A percentile compares a stretch with the other conserved stretches of the same genome.
phyloP scores from a whole-genome alignment of 2,113 vertebrate genomes.

The Eleginops maclovinus region DNA sequence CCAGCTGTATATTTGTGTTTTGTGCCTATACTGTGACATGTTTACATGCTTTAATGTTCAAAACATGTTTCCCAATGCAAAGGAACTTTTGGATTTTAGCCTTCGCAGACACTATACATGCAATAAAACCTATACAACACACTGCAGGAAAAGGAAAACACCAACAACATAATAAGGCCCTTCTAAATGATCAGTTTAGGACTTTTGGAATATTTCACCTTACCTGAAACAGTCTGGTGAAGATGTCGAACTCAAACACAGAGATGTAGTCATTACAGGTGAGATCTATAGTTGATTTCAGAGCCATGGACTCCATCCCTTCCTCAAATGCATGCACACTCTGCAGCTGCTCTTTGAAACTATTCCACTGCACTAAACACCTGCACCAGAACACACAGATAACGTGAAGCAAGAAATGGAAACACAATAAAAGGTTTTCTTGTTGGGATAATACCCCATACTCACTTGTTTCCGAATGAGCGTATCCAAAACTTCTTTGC shows the following conservation, averaged over 20 bases:
- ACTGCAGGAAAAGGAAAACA: too few relatives aligned
- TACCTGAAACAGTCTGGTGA: slow-evolving; percentile 92
- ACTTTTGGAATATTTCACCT: not conserved
- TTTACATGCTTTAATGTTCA: too few relatives aligned
- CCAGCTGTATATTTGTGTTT: too few relatives aligned
- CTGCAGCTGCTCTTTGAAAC: slow-evolving; percentile 82
- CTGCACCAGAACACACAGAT: slow-evolving; percentile 69
- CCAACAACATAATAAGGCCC: not conserved
- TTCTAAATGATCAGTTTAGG: not conserved
- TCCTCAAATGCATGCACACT: slow-evolving; percentile 83
- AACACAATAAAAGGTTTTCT: too few relatives aligned
- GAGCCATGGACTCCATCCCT: slow-evolving; percentile 85
- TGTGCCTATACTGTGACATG: too few relatives aligned
- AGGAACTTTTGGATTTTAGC: too few relatives aligned
- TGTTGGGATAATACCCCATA: not conserved
- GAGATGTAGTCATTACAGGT: slow-evolving; percentile 90
- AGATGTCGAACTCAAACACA: slow-evolving; percentile 93
- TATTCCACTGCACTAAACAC: slow-evolving; percentile 87
- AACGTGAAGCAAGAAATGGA: not conserved
- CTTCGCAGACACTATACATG: too few relatives aligned
- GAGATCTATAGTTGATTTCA: slow-evolving; percentile 90
- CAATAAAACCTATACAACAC: too few relatives aligned
- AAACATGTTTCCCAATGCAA: too few relatives aligned
- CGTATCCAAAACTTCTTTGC: slow-evolving; percentile 88
- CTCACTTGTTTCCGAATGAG: slow-evolving; percentile 85